phyloP scores from a whole-genome alignment of 2,113 vertebrate genomes.

The Podiceps cristatus region DNA sequence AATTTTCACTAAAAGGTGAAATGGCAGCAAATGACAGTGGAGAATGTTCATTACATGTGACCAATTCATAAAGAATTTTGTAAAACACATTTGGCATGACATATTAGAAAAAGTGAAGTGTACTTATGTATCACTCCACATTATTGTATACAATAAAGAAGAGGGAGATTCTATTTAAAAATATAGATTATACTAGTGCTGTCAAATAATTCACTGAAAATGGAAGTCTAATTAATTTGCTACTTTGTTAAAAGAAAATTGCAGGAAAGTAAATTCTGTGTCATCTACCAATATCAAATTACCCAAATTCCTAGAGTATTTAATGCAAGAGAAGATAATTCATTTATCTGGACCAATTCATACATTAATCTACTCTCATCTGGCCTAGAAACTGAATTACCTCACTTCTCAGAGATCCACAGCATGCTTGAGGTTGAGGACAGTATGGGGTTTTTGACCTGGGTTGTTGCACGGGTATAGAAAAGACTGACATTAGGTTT shows the following conservation, averaged over 20 bases:
- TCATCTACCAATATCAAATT: not conserved
- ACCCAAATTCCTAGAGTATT: not conserved
- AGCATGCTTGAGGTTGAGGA: not conserved
- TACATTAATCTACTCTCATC: not conserved
- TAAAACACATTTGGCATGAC: not conserved
- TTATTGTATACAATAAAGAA: not conserved
- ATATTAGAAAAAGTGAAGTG: not conserved
- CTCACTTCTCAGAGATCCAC: conserved; percentile 18
- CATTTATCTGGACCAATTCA: not conserved
- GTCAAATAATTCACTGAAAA: not conserved
- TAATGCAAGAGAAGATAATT: not conserved
- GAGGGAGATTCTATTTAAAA: not conserved
- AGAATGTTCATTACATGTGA: not conserved
- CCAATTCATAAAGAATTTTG: not conserved
- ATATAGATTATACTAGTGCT: not conserved
- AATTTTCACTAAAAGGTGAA: not conserved
- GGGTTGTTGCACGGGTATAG: not conserved
- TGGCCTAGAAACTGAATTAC: not conserved
- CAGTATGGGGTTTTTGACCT: not conserved
- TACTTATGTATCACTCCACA: not conserved
- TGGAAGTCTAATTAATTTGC: not conserved
- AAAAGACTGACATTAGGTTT: not conserved
- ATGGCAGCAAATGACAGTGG: not conserved
- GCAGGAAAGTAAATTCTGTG: not conserved
- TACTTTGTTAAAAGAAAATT: not conserved